These are phyloP conservation scores for Calameuta filiformis DNA, from an alignment of 2,888 invertebrate genomes.

Conservation along the genomic window DNA sequence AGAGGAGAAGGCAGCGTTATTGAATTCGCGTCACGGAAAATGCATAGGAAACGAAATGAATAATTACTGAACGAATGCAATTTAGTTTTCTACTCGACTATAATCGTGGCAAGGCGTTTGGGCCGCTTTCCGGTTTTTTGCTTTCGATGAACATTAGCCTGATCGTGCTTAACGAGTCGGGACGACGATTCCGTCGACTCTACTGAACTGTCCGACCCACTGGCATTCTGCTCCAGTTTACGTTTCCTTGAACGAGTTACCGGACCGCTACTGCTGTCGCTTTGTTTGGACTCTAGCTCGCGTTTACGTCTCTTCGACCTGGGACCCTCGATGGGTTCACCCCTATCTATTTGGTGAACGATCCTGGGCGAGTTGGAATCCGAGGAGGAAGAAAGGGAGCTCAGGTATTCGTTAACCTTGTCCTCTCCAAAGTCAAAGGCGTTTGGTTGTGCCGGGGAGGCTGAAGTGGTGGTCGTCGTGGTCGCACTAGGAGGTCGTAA, in stretches of 20 bases:
- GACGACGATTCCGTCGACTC: slow-evolving; percentile 34
- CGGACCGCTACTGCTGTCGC: slow-evolving; percentile 40
- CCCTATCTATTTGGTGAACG: slow-evolving; percentile 6
- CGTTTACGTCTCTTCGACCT: slow-evolving; percentile 41
- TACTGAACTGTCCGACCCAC: slow-evolving; percentile 33
- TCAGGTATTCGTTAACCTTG: slow-evolving; percentile 67
- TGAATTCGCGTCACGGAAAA: slow-evolving; percentile 26
- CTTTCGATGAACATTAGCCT: slow-evolving; percentile 45
- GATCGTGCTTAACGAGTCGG: slow-evolving; percentile 35
- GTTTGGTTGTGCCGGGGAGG: slow-evolving; percentile 54
- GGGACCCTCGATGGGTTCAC: slow-evolving; percentile 21
- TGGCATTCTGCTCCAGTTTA: slow-evolving; percentile 46
- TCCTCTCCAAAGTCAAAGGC: slow-evolving; percentile 68
- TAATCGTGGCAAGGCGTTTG: slow-evolving; percentile 46
- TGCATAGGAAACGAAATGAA: slow-evolving; percentile 39
- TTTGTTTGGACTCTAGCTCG: slow-evolving; percentile 19
- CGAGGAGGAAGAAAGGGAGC: slow-evolving; percentile 66
- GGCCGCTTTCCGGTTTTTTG: slow-evolving; percentile 54
- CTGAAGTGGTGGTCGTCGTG: slow-evolving; percentile 37
- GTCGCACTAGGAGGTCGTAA: slow-evolving; percentile 44
- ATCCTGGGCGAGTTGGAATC: slow-evolving; percentile 53
- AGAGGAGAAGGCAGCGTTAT: slow-evolving; percentile 16
- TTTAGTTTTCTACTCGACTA: slow-evolving; percentile 43
- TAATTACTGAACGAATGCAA: slow-evolving; percentile 20
- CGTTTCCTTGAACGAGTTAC: slow-evolving; percentile 59